A percentile compares a stretch with the other conserved stretches of the same genome.
These are phyloP conservation scores for Odocoileus virginianus DNA, from an alignment of 2,113 vertebrate species.

Conservation along the genomic window DNA sequence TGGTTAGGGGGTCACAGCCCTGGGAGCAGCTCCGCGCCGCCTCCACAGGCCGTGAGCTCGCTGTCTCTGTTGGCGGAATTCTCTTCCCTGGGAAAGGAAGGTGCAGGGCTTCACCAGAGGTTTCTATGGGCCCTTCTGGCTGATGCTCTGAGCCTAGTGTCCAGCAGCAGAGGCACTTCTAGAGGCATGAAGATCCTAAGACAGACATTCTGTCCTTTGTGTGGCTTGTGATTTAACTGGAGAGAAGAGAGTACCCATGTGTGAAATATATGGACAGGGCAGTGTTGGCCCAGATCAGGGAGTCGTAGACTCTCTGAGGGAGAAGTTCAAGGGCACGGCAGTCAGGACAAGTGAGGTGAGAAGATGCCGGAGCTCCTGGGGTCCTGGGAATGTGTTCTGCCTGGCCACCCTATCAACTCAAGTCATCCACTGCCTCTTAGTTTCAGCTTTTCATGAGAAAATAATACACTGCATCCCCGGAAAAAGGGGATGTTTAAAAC, in stretches of 20 bases:
- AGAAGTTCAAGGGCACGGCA: background rate
- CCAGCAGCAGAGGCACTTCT: background rate
- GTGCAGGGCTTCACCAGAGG: background rate
- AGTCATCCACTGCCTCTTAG: background rate
- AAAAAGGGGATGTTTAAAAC: background rate
- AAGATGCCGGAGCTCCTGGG: background rate
- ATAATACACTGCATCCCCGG: background rate
- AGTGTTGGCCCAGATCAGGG: background rate
- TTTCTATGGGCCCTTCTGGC: background rate
- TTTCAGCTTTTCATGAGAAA: background rate
- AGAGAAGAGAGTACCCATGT: background rate
- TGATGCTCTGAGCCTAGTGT: background rate
- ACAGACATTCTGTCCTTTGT: background rate
- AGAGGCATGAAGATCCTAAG: background rate
- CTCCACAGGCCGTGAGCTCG: accelerated
- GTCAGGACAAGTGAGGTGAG: background rate
- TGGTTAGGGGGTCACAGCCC: too few species aligned
- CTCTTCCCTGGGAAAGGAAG: background rate
- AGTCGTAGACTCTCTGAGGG: background rate
- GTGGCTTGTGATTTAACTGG: background rate
- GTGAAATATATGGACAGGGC: background rate
- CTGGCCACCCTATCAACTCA: background rate
- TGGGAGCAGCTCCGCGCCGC: accelerated
- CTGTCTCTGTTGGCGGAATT: background rate
- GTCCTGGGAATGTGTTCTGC: background rate